phyloP scores from a whole-genome alignment of 1,140 invertebrate genomes.

The Nasonia longicornis region DNA sequence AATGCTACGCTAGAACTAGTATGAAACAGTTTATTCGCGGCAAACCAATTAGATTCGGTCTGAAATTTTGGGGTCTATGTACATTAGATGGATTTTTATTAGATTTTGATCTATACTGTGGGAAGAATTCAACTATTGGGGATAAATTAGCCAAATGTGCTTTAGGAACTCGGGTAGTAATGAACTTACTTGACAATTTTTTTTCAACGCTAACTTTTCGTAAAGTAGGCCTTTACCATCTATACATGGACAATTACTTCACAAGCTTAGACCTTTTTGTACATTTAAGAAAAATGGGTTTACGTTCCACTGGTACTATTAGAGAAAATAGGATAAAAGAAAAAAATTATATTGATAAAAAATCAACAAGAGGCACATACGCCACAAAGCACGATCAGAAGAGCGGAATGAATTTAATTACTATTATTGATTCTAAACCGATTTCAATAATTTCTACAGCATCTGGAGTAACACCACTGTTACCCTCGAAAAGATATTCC shows the following conservation, averaged over 20 bases:
- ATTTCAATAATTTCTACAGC: conserved; percentile 47
- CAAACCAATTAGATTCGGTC: conserved; percentile 46
- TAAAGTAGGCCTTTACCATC: too few species aligned
- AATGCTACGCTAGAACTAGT: too few species aligned
- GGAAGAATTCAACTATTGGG: conserved; percentile 43
- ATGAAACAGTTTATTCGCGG: neutral
- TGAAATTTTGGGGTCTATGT: conserved; percentile 49
- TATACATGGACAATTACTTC: too few species aligned
- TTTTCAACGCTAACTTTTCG: too few species aligned
- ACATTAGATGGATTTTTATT: conserved; percentile 44
- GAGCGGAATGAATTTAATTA: conserved; percentile 49
- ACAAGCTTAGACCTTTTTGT: too few species aligned
- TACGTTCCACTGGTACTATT: too few species aligned
- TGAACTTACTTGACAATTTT: too few species aligned
- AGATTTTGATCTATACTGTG: conserved; percentile 47
- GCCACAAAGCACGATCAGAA: conserved; percentile 42
- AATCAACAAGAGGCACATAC: conserved; percentile 42
- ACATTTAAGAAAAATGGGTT: too few species aligned
- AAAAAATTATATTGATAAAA: conserved; percentile 46
- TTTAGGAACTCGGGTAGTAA: too few species aligned
- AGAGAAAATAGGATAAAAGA: conserved; percentile 18
- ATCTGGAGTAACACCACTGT: conserved; percentile 43
- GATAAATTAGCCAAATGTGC: conserved; percentile 21
- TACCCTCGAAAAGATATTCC: conserved; percentile 19
- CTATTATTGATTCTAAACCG: conserved; percentile 45